Base-by-base conservation (phyloP, 1,140 invertebrate genomes). In the Heliconius eleuchia region DNA sequence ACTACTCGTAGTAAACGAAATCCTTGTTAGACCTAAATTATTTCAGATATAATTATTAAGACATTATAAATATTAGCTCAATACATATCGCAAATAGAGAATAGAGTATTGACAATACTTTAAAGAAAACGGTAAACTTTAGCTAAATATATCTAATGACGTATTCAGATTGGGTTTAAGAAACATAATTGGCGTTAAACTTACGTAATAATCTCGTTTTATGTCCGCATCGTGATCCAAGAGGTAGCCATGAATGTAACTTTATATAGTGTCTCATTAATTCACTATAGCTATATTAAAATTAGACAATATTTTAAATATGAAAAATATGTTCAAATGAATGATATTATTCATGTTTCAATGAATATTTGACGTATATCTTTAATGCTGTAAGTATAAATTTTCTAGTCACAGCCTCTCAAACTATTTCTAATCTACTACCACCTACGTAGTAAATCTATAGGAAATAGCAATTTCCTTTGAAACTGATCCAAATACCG, bases 381-480 rank as follows among this genome's bases (percentile, higher is more conserved):
- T 9, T 7, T 11, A 57, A 23, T 30, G 13, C 11, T 46, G 4
- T 46, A 46, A 46, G 13, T 46, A 46, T 66, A 66, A 30, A 9
- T 66, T 27, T 66, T 16, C 27, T 30, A 30, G 27, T 13, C 27
- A 66, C 60, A 66, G 27, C 60, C 27, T 27, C 23, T 66, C 60
- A 66, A 66, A 66, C 27, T 66, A 66, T 66, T 66, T 66, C 60
- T 30, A 66, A 66, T 66, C 60, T 30, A 66, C 27, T 27, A 66
- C 60, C n/a, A 60, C n/a, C 23, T 76, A 42, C 74, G 1, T 18
- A 39, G 19, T 30, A 71, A 30, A 77, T 77, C 52, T 71, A 71
- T 76, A 73, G 82, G 83, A 85, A 86, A 86, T 83, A 75, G 70
- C 80, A 83, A 88, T 87, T 87, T 86, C 84, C 83, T 88, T 82